phyloP scores from a whole-genome alignment of 2,797 vertebrate genomes.

The Crax fasciolata region DNA sequence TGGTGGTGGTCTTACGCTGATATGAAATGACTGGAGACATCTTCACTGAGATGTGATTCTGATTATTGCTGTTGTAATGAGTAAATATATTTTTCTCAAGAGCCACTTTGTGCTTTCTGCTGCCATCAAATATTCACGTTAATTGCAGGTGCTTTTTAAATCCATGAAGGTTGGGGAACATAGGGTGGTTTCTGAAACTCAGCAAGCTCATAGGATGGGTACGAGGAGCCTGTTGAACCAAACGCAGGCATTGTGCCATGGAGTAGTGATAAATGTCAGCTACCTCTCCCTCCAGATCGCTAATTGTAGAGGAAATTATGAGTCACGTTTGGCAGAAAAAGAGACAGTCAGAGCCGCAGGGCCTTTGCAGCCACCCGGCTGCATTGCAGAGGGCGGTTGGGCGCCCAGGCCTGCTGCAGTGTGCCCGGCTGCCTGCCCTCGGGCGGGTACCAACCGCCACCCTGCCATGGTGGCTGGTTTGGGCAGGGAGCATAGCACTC shows the following conservation, averaged over 20 bases:
- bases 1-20: not conserved
- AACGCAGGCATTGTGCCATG: not conserved
- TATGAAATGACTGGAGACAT: not conserved
- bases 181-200: not conserved
- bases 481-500: not conserved
- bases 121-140: not conserved
- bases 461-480: not conserved
- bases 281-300: not conserved
- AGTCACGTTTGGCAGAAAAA: not conserved
- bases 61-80: not conserved
- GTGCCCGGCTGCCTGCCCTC: not conserved
- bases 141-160: not conserved
- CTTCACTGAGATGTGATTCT: not conserved
- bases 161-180: not conserved
- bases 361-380: not conserved
- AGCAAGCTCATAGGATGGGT: not conserved
- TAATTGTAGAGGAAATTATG: not conserved
- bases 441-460: not conserved
- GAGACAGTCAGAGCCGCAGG: not conserved
- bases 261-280: not conserved
- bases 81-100: not conserved
- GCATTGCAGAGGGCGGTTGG: rapidly evolving
- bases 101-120: not conserved
- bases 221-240: not conserved
- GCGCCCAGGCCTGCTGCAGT: rapidly evolving